Evolutionary conservation across 1,140 invertebrate species (phyloP).

Genomic region (Cyclina sinensis): DNA sequence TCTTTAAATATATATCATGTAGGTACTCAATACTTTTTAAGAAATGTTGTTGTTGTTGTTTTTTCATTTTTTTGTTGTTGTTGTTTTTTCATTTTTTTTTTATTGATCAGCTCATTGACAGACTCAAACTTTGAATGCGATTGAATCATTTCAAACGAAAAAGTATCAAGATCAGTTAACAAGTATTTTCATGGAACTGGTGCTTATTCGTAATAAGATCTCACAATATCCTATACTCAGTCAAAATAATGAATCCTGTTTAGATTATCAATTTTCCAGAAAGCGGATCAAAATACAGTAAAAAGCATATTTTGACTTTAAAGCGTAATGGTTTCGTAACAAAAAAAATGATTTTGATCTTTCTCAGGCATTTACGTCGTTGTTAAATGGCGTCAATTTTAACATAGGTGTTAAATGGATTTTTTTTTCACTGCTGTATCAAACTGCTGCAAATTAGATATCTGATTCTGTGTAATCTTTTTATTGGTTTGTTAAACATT

Average conservation of each 20-base stretch:
- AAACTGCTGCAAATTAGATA: not conserved
- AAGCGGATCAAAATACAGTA: not conserved
- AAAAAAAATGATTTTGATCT: slow-evolving; percentile 17
- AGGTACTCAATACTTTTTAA: too few species aligned
- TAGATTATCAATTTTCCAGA: slow-evolving; percentile 12
- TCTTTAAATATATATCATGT: too few species aligned
- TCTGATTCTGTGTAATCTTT: not conserved
- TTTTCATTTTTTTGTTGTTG: too few species aligned
- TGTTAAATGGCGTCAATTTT: slow-evolving; percentile 15
- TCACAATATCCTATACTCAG: too few species aligned
- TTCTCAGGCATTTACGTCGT: not conserved
- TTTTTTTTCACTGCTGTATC: not conserved
- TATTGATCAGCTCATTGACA: too few species aligned
- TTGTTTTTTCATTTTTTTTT: too few species aligned
- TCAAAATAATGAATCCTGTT: not conserved
- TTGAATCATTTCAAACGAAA: too few species aligned
- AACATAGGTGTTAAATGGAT: slow-evolving; percentile 1
- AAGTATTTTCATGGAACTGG: too few species aligned
- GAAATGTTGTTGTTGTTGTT: too few species aligned
- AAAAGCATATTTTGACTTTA: not conserved
- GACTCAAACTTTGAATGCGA: too few species aligned
- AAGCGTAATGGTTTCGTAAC: slow-evolving; percentile 11
- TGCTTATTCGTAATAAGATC: too few species aligned
- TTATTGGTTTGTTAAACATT: slow-evolving; percentile 20
- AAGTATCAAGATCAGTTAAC: too few species aligned